Evolutionary conservation across 2,888 invertebrate genomes (phyloP).

Genomic region (Meandrusa payeni): DNA sequence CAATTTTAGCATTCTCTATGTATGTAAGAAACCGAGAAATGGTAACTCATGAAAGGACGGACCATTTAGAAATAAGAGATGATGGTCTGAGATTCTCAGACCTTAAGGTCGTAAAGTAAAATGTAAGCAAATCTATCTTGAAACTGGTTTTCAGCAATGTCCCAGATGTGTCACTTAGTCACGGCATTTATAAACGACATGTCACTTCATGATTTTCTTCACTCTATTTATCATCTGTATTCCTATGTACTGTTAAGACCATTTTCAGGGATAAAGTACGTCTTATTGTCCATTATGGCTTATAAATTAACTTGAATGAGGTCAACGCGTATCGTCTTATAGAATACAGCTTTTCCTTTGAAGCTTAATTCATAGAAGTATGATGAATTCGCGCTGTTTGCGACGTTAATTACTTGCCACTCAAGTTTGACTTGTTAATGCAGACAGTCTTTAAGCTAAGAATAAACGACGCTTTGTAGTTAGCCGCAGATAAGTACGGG

Average conservation of each 20-base stretch:
- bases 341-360: not conserved
- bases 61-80: too few relatives aligned
- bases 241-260: not conserved
- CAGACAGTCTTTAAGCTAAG: not conserved
- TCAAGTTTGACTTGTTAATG: constrained; percentile 2
- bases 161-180: not conserved
- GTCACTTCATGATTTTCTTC: not conserved
- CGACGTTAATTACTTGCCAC: constrained; percentile 15
- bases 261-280: not conserved
- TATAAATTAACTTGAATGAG: not conserved
- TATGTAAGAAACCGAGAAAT: too few relatives aligned
- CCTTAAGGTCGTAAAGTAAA: too few relatives aligned
- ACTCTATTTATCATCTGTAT: not conserved
- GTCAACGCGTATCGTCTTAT: not conserved
- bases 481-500: not conserved
- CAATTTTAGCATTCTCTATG: too few relatives aligned
- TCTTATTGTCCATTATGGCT: not conserved
- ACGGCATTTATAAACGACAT: constrained; percentile 1
- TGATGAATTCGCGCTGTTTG: constrained; percentile 8
- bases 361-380: not conserved
- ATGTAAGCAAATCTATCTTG: too few relatives aligned
- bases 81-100: too few relatives aligned
- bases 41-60: too few relatives aligned
- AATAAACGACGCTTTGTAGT: constrained; percentile 5
- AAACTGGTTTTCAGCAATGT: not conserved